These are phyloP conservation scores for Eumeta japonica DNA, from an alignment of 1,140 invertebrate species.

Conservation along the genomic window DNA sequence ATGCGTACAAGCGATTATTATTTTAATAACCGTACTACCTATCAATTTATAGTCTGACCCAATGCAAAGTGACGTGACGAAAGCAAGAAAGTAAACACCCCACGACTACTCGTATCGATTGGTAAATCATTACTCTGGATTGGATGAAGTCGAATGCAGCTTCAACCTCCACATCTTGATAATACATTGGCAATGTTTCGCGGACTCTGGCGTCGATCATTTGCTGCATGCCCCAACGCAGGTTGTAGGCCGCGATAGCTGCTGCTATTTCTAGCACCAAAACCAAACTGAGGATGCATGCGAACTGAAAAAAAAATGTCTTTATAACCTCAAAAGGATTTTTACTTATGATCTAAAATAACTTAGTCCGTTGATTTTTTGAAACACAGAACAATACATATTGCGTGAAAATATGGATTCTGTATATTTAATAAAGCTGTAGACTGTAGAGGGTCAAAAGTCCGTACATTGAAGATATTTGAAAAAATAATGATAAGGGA, in stretches of 20 bases:
- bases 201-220: constrained; percentile 62
- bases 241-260: constrained; percentile 75
- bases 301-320: constrained; percentile 66
- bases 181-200: constrained; percentile 59
- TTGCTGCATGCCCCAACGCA: constrained; percentile 62
- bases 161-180: constrained; percentile 44
- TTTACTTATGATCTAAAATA: background rate
- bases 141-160: constrained; percentile 68
- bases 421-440: no score
- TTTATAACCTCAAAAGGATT: background rate
- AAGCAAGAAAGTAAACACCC: background rate
- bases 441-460: no score
- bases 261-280: constrained; percentile 80
- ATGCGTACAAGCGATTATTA: no score
- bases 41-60: no score
- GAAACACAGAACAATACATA: no score
- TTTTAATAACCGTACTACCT: constrained; percentile 1
- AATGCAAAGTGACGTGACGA: no score
- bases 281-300: constrained; percentile 72
- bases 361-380: no score
- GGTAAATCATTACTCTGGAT: constrained; percentile 58
- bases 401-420: no score
- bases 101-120: no score
- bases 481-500: no score
- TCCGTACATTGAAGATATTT: no score